These are phyloP conservation scores for Galeruca laticollis DNA, from an alignment of 2,888 invertebrate genomes.

Conservation along the genomic window DNA sequence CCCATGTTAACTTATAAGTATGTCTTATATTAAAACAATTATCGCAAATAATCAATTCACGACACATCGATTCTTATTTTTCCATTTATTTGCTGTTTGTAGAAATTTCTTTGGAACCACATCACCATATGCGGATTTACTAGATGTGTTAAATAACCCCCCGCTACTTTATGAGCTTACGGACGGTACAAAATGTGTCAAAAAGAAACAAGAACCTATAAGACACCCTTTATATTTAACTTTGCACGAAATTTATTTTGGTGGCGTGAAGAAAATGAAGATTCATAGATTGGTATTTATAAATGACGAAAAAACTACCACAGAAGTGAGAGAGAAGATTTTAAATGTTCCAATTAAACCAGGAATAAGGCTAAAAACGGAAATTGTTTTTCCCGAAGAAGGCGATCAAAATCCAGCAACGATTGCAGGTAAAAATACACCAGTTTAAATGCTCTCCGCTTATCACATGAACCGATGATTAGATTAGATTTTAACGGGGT, in stretches of 20 bases:
- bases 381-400: constrained; percentile 80
- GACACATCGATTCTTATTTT: too few species aligned
- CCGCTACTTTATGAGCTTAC: constrained; percentile 74
- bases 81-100: constrained; percentile 16
- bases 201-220: constrained; percentile 72
- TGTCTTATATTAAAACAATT: neutral
- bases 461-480: too few species aligned
- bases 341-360: constrained; percentile 81
- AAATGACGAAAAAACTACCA: constrained; percentile 72
- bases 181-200: constrained; percentile 72
- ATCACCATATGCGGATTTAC: constrained; percentile 84
- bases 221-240: constrained; percentile 71
- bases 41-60: too few species aligned
- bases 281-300: constrained; percentile 79
- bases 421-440: constrained; percentile 68
- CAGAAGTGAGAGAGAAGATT: constrained; percentile 78
- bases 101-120: constrained; percentile 84
- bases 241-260: constrained; percentile 77
- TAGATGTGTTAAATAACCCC: constrained; percentile 76
- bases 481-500: too few species aligned
- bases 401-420: constrained; percentile 83
- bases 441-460: too few species aligned
- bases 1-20: constrained; percentile 78
- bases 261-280: constrained; percentile 87
- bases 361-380: constrained; percentile 80